Evolutionary conservation across 2,113 vertebrate species (phyloP).

Genomic region (Syrmaticus mikado): DNA sequence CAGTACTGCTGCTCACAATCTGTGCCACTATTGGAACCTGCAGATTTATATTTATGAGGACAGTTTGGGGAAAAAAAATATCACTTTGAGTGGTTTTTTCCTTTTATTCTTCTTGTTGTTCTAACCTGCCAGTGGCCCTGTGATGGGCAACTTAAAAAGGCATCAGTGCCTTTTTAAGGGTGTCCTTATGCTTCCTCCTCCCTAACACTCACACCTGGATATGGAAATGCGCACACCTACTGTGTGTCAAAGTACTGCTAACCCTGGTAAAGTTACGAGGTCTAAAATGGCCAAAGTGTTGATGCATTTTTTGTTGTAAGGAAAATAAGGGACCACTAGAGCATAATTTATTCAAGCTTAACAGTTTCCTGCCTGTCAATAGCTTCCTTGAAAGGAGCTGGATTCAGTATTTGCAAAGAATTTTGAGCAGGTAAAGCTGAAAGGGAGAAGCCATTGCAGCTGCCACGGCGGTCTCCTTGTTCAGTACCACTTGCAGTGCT

Average conservation of each 20-base stretch:
- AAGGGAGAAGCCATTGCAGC: background rate
- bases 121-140: background rate
- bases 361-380: background rate
- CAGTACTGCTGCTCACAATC: background rate
- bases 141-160: background rate
- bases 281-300: background rate
- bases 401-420: background rate
- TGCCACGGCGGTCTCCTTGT: background rate
- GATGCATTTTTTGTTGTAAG: background rate
- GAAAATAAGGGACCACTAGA: background rate
- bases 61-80: background rate
- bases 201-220: background rate
- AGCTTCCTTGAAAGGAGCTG: background rate
- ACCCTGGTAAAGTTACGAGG: rapidly evolving
- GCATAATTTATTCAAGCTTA: background rate
- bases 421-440: background rate
- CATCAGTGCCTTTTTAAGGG: background rate
- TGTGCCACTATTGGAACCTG: background rate
- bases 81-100: background rate
- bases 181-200: background rate
- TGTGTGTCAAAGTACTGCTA: background rate
- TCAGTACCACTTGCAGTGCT: background rate
- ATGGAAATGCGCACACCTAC: rapidly evolving
- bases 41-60: background rate
- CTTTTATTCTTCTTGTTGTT: background rate